Percentiles rank a stretch among this genome's conserved stretches.
Conservation (phyloP, 23 tunicate genomes). For the Botrylloides violaceus region DNA sequence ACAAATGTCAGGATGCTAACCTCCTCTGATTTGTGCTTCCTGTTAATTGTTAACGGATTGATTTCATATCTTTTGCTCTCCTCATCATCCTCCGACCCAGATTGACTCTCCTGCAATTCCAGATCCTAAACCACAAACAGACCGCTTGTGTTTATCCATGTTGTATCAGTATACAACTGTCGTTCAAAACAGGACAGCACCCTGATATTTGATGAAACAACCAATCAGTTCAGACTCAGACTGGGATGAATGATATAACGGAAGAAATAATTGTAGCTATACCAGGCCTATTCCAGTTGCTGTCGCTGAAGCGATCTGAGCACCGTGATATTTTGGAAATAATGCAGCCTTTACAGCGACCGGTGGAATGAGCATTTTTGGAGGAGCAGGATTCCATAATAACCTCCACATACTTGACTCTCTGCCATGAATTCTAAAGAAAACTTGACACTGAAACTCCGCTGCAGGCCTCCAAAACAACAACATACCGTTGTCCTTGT, state of each 20-base stretch:
- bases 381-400: slow-evolving; percentile 66
- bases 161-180: too few relatives aligned
- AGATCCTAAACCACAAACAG: slow-evolving; percentile 29
- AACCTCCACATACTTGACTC: slow-evolving; percentile 57
- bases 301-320: slow-evolving; percentile 22
- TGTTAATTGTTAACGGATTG: slow-evolving; percentile 25
- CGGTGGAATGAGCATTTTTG: slow-evolving; percentile 75
- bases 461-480: background rate
- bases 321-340: slow-evolving; percentile 73
- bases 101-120: slow-evolving; percentile 38
- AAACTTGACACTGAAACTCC: background rate
- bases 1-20: too few relatives aligned
- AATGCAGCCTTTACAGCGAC: slow-evolving; percentile 73
- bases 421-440: slow-evolving; percentile 21
- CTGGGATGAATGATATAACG: too few relatives aligned
- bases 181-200: too few relatives aligned
- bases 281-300: slow-evolving; percentile 6
- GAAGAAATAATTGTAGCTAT: too few relatives aligned
- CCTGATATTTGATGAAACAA: too few relatives aligned
- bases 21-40: slow-evolving; percentile 49
- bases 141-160: too few relatives aligned
- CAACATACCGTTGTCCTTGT: slow-evolving; percentile 24
- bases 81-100: slow-evolving; percentile 36
- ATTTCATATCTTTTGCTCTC: slow-evolving; percentile 20
- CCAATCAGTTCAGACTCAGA: too few relatives aligned